A percentile compares a stretch with the other conserved stretches of the same genome.
phyloP scores from a whole-genome alignment of 2,113 vertebrate genomes.

The Poeciliopsis prolifica region DNA sequence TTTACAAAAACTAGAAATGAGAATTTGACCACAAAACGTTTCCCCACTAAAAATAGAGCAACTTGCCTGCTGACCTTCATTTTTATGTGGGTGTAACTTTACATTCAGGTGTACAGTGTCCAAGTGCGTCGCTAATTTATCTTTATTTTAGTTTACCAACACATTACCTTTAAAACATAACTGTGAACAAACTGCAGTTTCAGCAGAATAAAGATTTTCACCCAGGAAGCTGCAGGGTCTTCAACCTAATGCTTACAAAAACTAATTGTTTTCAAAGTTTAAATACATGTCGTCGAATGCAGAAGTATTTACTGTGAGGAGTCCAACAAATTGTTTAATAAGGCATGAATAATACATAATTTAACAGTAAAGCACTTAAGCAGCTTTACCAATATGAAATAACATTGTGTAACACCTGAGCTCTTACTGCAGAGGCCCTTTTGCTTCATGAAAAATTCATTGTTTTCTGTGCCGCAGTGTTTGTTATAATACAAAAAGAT shows the following conservation, averaged over 20 bases:
- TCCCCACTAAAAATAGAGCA: too few species aligned
- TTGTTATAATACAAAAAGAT: slow-evolving; percentile 41
- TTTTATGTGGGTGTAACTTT: neutral
- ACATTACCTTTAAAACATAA: neutral
- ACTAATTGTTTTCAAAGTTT: slow-evolving; percentile 17
- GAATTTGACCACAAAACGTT: too few species aligned
- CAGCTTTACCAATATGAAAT: slow-evolving; percentile 51
- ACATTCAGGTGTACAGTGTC: neutral
- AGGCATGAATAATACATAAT: slow-evolving; percentile 58
- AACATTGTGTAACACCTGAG: slow-evolving; percentile 52
- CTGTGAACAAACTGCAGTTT: neutral
- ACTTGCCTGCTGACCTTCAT: neutral
- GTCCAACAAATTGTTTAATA: slow-evolving; percentile 43
- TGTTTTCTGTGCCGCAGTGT: slow-evolving; percentile 30
- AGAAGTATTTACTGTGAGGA: slow-evolving; percentile 16
- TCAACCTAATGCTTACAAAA: neutral
- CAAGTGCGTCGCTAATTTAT: neutral
- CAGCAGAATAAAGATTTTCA: neutral
- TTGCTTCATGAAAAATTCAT: slow-evolving; percentile 66
- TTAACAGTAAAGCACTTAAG: slow-evolving; percentile 54
- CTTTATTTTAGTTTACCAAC: neutral
- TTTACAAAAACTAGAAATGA: too few species aligned
- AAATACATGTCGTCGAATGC: slow-evolving; percentile 2
- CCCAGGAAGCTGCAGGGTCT: neutral
- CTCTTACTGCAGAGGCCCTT: slow-evolving; percentile 26